Base-by-base conservation (phyloP, 2,888 invertebrate genomes). In the Metopia argyrocephala region DNA sequence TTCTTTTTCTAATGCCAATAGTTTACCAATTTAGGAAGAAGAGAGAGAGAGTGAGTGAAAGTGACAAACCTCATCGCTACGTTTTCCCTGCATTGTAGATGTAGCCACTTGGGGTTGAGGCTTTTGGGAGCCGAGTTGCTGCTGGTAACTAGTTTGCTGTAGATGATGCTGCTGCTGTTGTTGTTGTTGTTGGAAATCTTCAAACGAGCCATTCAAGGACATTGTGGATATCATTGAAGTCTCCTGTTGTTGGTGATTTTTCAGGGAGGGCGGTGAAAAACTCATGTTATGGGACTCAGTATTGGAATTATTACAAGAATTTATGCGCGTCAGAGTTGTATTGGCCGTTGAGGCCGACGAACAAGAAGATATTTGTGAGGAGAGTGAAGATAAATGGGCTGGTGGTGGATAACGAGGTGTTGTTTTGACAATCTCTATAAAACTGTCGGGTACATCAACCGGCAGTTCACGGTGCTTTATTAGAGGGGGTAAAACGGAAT, bases 361-460 rank as follows among this genome's bases (percentile, higher is more conserved):
- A 62, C 86, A 87, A 66, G 86, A 87, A 28, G 89, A 87, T 75
- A 89, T 82, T 78, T 89, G 88, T 48, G 87, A 89, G 52, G 85
- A 84, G 6, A 88, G 85, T 27, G 90, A 89, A 5, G 89, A 88
- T n/a, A 90, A 82, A 83, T 89, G 89, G 9, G 87, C 86, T 85
- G 92, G 92, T 85, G 93, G 92, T 59, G 94, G 94, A 88, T 94
- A 94, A 86, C 94, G 93, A 50, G 94, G 94, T 54, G 94, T 92
- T 2, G 93, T 92, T 92, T 96, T 97, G 89, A 95, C 94, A 84
- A 95, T 93, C 87, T 95, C 96, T 83, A 96, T 94, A 91, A 97
- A 97, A 87, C 94, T 94, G 83, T 96, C 96, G 4, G 97, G 97
- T 83, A 96, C 96, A 90, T 97, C 97, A 76, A 97, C 96, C 3